Percentiles rank a stretch among this genome's conserved stretches.
phyloP scores from a whole-genome alignment of 2,113 vertebrate genomes.

The Colius striatus region DNA sequence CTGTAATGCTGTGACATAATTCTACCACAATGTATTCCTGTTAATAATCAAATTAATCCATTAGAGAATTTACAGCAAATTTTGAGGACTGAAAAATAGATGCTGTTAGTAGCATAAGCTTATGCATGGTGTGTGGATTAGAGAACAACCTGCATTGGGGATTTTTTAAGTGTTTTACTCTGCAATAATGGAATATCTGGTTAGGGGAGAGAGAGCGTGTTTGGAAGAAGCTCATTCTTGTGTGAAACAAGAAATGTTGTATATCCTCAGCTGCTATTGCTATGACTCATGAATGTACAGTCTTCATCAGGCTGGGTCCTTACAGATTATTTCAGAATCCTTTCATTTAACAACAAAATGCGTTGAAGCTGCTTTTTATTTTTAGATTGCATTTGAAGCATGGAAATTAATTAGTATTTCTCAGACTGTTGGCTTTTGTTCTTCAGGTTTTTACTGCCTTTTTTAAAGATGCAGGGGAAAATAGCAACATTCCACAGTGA shows the following conservation, averaged over 20 bases:
- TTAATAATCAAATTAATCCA: conserved; percentile 1
- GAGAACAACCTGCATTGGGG: not conserved
- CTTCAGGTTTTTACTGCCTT: not conserved
- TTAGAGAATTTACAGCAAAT: not conserved
- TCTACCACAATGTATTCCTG: conserved; percentile 34
- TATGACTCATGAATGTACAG: not conserved
- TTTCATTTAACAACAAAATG: not conserved
- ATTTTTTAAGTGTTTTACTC: not conserved
- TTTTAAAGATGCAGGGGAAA: not conserved
- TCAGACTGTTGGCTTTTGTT: not conserved
- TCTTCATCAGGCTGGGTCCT: not conserved
- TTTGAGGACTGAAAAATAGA: not conserved
- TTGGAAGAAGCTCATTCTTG: not conserved
- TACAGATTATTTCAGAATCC: conserved; percentile 4
- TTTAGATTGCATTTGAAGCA: not conserved
- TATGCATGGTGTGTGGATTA: not conserved
- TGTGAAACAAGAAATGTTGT: not conserved
- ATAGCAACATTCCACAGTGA: not conserved
- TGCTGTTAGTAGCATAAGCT: not conserved
- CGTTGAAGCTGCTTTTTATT: not conserved
- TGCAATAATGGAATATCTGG: not conserved
- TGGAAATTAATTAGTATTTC: conserved; percentile 15
- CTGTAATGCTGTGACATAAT: not conserved
- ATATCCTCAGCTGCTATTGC: not conserved
- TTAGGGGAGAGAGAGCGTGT: not conserved